phyloP scores from a whole-genome alignment of 1,140 invertebrate genomes.

The Apis mellifera region Amel_HAv3.1 CM009941.2:7792501-7793000 shows the following conservation, averaged over 20 bases:
- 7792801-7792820: constrained; percentile 59
- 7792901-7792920: constrained; percentile 50
- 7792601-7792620: constrained; percentile 21
- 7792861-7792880: constrained; percentile 60
- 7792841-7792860: constrained; percentile 44
- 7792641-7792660: not conserved
- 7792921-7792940: constrained; percentile 62
- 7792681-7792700: constrained; percentile 45
- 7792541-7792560: not conserved
- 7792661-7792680: constrained; percentile 26
- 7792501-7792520: too few species aligned
- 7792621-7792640: not conserved
- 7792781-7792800: constrained; percentile 60
- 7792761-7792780: constrained; percentile 24
- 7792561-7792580: not conserved
- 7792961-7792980: constrained; percentile 62
- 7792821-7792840: constrained; percentile 57
- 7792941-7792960: constrained; percentile 44
- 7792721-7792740: constrained; percentile 53
- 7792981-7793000: constrained; percentile 65
- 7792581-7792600: not conserved
- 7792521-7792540: not conserved
- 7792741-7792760: constrained; percentile 47
- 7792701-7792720: constrained; percentile 29
- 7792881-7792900: constrained; percentile 58